Evolutionary conservation across 2,113 vertebrate species (phyloP), one percentile per base, ranked within the genome.

Genomic region (Euleptes europaea): DNA sequence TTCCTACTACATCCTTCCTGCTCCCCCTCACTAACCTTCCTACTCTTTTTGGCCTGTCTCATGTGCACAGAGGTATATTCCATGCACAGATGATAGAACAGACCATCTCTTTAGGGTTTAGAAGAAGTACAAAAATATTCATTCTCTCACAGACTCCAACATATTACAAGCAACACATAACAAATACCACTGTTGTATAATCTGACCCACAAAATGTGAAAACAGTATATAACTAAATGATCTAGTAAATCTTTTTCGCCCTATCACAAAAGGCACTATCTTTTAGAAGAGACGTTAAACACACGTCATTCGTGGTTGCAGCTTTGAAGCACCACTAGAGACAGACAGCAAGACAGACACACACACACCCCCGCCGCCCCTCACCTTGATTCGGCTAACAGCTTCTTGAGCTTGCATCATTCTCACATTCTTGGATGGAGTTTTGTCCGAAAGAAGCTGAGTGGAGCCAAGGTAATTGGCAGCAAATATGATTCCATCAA

Each of bases 331-430:
- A 0, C 0, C 5, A 11, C 0, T 6, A 66, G 44, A 54, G 26
- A 88, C 65, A 84, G 70, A 12, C 0, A 44, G 73, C 1, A 13
- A 42, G 35, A 88, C 42, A 78, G 42, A 84, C 6, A n/a, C n/a
- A n/a, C n/a, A n/a, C n/a, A n/a, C n/a, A n/a, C n/a, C n/a, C n/a
- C n/a, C n/a, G n/a, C n/a, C n/a, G n/a, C 83, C 65, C n/a, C 95
- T 96, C 90, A 99, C 99, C 98, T 99, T 99, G 94, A 99, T 98
- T 89, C 98, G 97, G 94, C 97, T 98, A 42, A 99, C 98, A 2
- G 99, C 99, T 94, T 99, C 98, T 94, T 99, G 98, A 33, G 99
- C 99, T 93, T 99, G 99, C 98, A 98, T 99, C 98, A 99, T 99
- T 92, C 99, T 97, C 73, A 99, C 97, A 31, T 98, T 99, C 95